These are phyloP conservation scores for Odontamblyopus lacepedii DNA, from an alignment of 2,797 vertebrate genomes.

Conservation along the genomic window DNA sequence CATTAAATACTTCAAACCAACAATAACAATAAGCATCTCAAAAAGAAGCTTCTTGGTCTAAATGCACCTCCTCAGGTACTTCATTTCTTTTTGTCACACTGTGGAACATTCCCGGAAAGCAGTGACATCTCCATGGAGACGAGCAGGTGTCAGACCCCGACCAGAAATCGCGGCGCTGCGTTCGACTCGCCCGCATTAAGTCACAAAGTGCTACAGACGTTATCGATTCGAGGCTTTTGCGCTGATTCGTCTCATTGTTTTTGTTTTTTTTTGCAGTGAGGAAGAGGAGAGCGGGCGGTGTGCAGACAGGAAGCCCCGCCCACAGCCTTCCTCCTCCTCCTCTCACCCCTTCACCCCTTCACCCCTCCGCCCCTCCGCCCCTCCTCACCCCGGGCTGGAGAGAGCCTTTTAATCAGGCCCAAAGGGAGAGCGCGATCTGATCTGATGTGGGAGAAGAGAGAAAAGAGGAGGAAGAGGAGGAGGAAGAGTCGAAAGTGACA, in stretches of 20 bases:
- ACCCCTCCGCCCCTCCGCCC: conserved; percentile 41
- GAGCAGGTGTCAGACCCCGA: too few relatives aligned
- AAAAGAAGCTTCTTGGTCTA: too few relatives aligned
- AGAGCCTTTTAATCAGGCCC: conserved; percentile 76
- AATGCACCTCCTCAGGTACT: too few relatives aligned
- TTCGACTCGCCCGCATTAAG: too few relatives aligned
- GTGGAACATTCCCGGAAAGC: too few relatives aligned
- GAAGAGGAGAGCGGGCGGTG: background rate
- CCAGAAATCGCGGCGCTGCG: too few relatives aligned
- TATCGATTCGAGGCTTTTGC: background rate
- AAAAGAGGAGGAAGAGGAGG: conserved; percentile 12
- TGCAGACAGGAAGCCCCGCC: conserved; percentile 9
- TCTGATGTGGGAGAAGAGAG: conserved; percentile 61
- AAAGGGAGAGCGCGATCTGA: conserved; percentile 62
- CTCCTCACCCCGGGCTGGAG: too few relatives aligned
- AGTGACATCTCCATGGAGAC: too few relatives aligned
- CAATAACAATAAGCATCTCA: too few relatives aligned
- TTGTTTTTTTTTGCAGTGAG: background rate
- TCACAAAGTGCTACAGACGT: background rate
- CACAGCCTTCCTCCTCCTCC: background rate
- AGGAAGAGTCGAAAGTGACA: conserved; percentile 72
- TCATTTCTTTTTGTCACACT: too few relatives aligned
- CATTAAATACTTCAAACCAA: too few relatives aligned
- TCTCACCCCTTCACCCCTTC: conserved; percentile 22
- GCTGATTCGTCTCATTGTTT: background rate